phyloP scores from a whole-genome alignment of 1,140 invertebrate genomes.

The Chionoecetes opilio region DNA sequence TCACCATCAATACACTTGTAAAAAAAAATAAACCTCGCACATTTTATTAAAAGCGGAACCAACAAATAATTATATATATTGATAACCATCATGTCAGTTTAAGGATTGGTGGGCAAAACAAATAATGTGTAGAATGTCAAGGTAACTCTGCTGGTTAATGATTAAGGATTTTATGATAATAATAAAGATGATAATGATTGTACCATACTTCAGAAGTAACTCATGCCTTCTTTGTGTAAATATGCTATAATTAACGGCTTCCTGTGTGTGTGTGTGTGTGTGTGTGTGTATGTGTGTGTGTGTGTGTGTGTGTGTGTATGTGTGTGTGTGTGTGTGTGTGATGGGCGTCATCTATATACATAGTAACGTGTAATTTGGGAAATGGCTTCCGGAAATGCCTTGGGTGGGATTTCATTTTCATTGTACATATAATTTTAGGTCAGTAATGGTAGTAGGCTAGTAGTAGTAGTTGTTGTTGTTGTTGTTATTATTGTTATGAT shows the following conservation, averaged over 20 bases:
- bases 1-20: too few species aligned
- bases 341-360: too few species aligned
- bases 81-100: too few species aligned
- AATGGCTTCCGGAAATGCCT: neutral
- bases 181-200: neutral
- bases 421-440: neutral
- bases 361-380: neutral
- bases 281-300: slow-evolving; percentile 18
- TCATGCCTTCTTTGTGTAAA: neutral
- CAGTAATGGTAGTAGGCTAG: slow-evolving; percentile 1
- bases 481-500: neutral
- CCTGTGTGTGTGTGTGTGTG: slow-evolving; percentile 14
- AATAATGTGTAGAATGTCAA: too few species aligned
- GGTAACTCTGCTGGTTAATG: too few species aligned
- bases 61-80: too few species aligned
- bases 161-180: neutral
- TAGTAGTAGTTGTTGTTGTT: slow-evolving; percentile 29
- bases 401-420: neutral
- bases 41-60: too few species aligned
- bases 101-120: too few species aligned
- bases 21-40: too few species aligned
- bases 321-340: neutral
- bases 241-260: neutral
- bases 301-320: slow-evolving; percentile 18
- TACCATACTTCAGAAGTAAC: too few species aligned